Evolutionary conservation across 2,888 invertebrate species (phyloP).

Genomic region (Aphodius granarius): DNA sequence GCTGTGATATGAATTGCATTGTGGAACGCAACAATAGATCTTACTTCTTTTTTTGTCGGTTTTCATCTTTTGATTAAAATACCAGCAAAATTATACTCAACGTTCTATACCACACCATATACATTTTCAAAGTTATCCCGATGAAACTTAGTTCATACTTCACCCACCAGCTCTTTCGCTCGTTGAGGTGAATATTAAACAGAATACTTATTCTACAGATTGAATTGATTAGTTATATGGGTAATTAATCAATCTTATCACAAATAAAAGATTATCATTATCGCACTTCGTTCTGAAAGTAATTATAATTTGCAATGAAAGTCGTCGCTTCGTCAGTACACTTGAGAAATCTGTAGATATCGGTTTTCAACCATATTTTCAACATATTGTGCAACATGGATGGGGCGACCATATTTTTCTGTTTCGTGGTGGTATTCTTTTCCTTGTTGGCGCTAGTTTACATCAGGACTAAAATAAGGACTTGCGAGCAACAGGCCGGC

Average conservation of each 20-base stretch:
- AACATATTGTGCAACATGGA: neutral
- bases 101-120: no score
- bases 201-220: no score
- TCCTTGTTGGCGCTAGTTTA: neutral
- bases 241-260: neutral
- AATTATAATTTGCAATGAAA: neutral
- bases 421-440: neutral
- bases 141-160: no score
- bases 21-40: no score
- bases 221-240: neutral
- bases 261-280: neutral
- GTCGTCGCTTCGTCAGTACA: neutral
- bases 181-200: no score
- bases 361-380: neutral
- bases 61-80: no score
- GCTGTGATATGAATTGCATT: no score
- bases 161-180: no score
- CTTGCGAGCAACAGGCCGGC: neutral
- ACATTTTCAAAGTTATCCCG: no score
- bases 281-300: neutral
- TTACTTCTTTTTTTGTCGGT: no score
- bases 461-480: neutral
- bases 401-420: neutral
- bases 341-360: neutral
- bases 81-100: no score